phyloP scores from a whole-genome alignment of 2,888 invertebrate genomes.

The Pseudeuparius sepicola region DNA sequence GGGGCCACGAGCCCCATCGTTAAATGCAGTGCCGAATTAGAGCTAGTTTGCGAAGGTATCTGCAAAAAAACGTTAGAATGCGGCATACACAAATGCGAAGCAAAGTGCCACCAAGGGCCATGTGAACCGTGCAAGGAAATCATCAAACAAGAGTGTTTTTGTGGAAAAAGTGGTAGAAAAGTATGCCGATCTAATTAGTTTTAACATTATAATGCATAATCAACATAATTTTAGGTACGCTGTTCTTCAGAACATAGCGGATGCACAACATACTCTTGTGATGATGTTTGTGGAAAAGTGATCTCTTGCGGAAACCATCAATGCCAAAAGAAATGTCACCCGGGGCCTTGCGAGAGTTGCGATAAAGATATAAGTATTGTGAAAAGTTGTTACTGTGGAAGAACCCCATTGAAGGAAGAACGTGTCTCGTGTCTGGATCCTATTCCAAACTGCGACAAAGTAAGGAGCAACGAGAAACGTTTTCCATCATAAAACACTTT shows the following conservation, averaged over 20 bases:
- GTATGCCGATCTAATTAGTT: constrained; percentile 36
- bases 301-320: constrained; percentile 61
- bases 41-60: constrained; percentile 60
- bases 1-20: constrained; percentile 57
- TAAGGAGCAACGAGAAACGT: constrained; percentile 18
- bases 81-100: constrained; percentile 60
- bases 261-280: constrained; percentile 49
- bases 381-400: constrained; percentile 68
- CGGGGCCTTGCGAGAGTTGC: constrained; percentile 57
- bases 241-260: constrained; percentile 50
- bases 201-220: constrained; percentile 3
- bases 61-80: constrained; percentile 74
- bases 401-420: constrained; percentile 41
- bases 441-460: constrained; percentile 68
- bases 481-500: not conserved
- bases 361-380: constrained; percentile 49
- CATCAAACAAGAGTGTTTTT: constrained; percentile 64
- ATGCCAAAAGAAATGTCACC: constrained; percentile 50
- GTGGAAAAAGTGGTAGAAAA: constrained; percentile 52
- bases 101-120: constrained; percentile 67
- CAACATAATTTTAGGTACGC: constrained; percentile 8
- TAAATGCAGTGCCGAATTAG: constrained; percentile 60
- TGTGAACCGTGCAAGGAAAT: constrained; percentile 62
- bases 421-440: constrained; percentile 69
- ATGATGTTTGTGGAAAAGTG: constrained; percentile 48